Evolutionary conservation across 1,140 invertebrate species (phyloP), one percentile per base, ranked within the genome.

Genomic region (Pseudomyrmex cubaensis): DNA sequence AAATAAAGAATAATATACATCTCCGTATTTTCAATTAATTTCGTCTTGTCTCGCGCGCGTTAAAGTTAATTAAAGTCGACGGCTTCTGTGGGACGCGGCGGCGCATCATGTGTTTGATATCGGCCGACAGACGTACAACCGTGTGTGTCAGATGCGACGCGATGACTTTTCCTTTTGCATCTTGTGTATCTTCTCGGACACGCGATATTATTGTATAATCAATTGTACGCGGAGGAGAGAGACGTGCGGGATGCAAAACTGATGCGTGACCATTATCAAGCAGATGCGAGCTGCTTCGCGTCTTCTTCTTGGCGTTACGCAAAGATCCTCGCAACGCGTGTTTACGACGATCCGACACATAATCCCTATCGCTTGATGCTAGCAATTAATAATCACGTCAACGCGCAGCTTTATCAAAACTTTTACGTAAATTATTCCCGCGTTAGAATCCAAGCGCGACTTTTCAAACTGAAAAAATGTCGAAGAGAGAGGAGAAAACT

Each of bases 191-290:
- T 61, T 82, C 72, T 78, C 62, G n/a, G 3, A 82, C 25, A 61
- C 83, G 70, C 64, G 61, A 85, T 77, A 74, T 82, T 87, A 90
- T 85, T 87, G 83, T 90, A 90, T 85, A 87, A 89, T 86, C 85
- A 75, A 87, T 89, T 87, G 82, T 90, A 25, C 61, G 61, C 61
- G 83, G 72, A 44, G 17, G 46, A 56, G 56, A 50, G 75, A 57
- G n/a, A 46, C 44, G 54, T 44, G 52, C 17, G 44, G 17, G 64
- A 69, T 44, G 54, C 54, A 57, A 20, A 70, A 13, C 0, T 59
- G 66, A 67, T 25, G 64, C 20, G 35, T 54, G 64, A 59, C 20
- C 52, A 70, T 69, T 59, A 20, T 35, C 54, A 54, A 48, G 59
- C 66, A 80, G 76, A 78, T 69, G 75, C 63, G 64, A 59, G 25